Evolutionary conservation across 2,113 vertebrate species (phyloP).

Genomic region (Natator depressus): DNA sequence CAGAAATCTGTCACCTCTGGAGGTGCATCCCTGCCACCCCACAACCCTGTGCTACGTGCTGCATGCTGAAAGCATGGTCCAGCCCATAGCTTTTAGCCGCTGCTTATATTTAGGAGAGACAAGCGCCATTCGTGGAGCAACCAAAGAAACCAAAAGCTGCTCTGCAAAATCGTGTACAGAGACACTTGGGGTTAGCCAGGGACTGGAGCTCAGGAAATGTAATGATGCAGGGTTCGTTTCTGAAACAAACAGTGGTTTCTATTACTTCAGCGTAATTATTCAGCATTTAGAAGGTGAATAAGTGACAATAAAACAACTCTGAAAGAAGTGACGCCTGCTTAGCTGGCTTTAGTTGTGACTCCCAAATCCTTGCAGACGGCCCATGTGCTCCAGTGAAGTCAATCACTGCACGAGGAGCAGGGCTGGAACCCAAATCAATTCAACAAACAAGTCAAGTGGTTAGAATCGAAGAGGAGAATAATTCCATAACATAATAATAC

Average conservation of each 20-base stretch:
- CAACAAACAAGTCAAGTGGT: background rate
- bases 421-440: background rate
- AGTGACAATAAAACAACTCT: background rate
- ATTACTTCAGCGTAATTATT: background rate
- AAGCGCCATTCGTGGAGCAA: background rate
- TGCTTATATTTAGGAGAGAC: background rate
- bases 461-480: background rate
- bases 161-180: rapidly evolving
- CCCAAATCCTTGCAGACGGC: background rate
- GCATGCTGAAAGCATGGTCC: background rate
- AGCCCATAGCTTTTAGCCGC: background rate
- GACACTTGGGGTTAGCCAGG: background rate
- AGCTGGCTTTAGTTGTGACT: background rate
- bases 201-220: background rate
- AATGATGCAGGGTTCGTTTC: background rate
- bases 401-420: background rate
- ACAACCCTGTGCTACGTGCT: background rate
- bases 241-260: rapidly evolving
- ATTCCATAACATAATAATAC: background rate
- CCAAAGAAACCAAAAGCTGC: rapidly evolving
- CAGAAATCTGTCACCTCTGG: no score
- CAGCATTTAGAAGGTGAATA: background rate
- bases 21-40: background rate
- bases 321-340: background rate
- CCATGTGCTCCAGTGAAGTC: background rate